Evolutionary conservation across 2,797 vertebrate genomes (phyloP), one percentile per base, ranked within the genome.

Genomic region (Tachyglossus aculeatus): DNA sequence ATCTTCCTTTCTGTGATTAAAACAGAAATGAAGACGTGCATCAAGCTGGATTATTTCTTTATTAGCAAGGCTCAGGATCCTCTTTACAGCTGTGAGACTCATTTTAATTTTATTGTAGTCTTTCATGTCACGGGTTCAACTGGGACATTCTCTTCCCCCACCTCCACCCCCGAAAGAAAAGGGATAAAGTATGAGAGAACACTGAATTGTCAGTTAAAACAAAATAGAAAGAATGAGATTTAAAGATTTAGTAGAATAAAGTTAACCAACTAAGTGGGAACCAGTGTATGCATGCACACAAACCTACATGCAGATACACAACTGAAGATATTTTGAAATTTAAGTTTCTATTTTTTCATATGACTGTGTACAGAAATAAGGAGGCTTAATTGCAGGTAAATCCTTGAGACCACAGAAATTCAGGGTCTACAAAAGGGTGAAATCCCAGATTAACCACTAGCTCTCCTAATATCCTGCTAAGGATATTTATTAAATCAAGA

Each of bases 21-120:
- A 71, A 59, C 0, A 78, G 70, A 86, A 87, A 83, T 67, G 24
- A 87, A 87, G 77, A 76, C 70, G 72, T 82, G 44, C 1, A 4
- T 85, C 84, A 87, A 56, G 84, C 62, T 55, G 51, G 76, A 82
- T 88, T 74, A 86, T 50, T 75, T 86, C 76, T 85, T 79, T 67
- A 70, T 87, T 84, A 86, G 52, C 21, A 21, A 63, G 44, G 52
- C 14, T 54, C 77, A 52, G 74, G 77, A 77, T 81, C 57, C 41
- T 63, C 66, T 78, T 72, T 66, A 47, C 38, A 74, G 71, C 51
- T 82, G 12, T 14, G 9, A 65, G 62, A 81, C 79, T 77, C 50
- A 66, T 84, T 86, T 83, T 75, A 80, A 81, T 78, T 81, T 44
- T 77, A 51, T 56, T 11, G 47, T 40, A 86, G 32, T 32, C 47